Evolutionary conservation across 2,888 invertebrate genomes (phyloP), one percentile per base, ranked within the genome.

Genomic region (Yponomeuta evonymella): DNA sequence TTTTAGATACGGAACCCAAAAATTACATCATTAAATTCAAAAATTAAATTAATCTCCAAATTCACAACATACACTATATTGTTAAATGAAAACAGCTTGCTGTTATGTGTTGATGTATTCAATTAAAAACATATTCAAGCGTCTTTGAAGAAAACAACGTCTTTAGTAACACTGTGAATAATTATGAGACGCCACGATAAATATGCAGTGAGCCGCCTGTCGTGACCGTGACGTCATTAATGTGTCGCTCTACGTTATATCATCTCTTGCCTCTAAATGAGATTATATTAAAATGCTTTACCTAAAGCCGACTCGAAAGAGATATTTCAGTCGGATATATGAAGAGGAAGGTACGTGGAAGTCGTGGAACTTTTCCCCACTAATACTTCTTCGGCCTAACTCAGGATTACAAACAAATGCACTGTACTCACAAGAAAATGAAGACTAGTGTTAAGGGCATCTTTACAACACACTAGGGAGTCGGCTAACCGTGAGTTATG

Each of bases 401-500:
- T 80, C 76, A 76, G 73, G 76, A 81, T 75, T 75, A 74, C 75
- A 79, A 79, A 81, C 79, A 84, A 85, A 83, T 79, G 81, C 82
- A 86, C 75, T 79, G 79, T 79, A 82, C 81, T 81, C 79, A 78
- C 81, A 84, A 85, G 83, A 87, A 89, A 91, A 91, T 90, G 88
- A 90, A 90, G 89, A 90, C 88, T 90, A 87, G 90, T 90, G 89
- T 86, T 89, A 88, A 91, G 89, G 90, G 88, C 89, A 89, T 89
- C 88, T 89, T 90, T 90, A 91, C 89, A 88, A 87, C 87, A 87
- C 90, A 80, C 90, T 79, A 77, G 89, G 90, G 90, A 88, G 85
- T 82, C 77, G 79, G 79, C 86, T 92, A 90, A 91, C 88, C 79
- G 83, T 90, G 86, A 92, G 83, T 89, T 91, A 92, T 90, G 87